A percentile compares a stretch with the other conserved stretches of the same genome.
These are phyloP conservation scores for Sylvietta virens DNA, from an alignment of 2,113 vertebrate genomes.

Conservation along the genomic window DNA sequence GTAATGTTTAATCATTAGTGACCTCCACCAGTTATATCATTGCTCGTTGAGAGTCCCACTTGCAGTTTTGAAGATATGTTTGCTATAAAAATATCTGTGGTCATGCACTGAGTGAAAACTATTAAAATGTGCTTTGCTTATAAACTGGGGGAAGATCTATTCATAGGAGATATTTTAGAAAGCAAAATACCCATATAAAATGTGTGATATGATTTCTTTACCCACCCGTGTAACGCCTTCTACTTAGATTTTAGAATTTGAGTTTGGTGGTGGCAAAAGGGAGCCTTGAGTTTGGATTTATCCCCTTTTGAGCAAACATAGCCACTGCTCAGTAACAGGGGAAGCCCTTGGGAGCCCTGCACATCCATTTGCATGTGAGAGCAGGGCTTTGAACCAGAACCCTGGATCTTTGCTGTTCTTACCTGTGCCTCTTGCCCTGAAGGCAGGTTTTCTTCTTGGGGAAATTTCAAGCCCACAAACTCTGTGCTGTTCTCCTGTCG, in stretches of 20 bases:
- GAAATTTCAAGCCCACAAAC: neutral
- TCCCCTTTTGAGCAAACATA: neutral
- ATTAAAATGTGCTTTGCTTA: neutral
- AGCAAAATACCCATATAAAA: neutral
- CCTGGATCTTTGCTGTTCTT: neutral
- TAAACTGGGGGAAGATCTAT: neutral
- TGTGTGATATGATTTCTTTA: neutral
- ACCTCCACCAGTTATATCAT: neutral
- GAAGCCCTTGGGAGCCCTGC: neutral
- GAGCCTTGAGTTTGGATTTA: neutral
- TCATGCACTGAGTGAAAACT: neutral
- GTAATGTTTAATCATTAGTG: neutral
- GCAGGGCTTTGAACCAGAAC: neutral
- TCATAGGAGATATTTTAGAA: neutral
- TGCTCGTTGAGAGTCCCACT: neutral
- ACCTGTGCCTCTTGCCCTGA: neutral
- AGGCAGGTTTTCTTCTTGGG: neutral
- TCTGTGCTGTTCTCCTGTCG: neutral
- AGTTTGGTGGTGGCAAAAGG: neutral
- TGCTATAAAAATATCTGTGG: neutral
- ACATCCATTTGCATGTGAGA: neutral
- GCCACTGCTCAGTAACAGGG: neutral
- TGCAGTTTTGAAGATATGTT: neutral
- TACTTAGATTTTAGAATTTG: neutral
- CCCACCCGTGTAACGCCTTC: neutral